phyloP scores from a whole-genome alignment of 2,797 vertebrate genomes.

The Fratercula arctica region DNA sequence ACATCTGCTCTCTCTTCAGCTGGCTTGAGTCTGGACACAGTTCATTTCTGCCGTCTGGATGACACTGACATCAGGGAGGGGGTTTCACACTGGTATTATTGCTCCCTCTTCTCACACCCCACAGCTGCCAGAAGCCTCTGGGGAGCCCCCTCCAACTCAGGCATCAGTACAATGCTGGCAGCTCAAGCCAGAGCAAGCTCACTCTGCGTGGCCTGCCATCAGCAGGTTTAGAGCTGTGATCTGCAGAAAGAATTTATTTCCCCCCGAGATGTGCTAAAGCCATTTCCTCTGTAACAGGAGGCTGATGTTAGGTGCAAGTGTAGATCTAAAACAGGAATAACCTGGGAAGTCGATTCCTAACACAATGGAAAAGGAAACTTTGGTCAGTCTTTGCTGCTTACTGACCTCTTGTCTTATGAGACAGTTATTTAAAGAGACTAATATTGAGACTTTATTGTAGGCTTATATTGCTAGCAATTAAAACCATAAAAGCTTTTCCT shows the following conservation, averaged over 20 bases:
- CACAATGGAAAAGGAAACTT: not conserved
- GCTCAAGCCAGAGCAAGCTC: not conserved
- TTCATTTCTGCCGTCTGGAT: not conserved
- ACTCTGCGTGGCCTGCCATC: not conserved
- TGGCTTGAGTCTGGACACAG: not conserved
- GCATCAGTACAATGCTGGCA: not conserved
- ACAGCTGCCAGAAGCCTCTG: not conserved
- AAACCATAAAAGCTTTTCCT: not conserved
- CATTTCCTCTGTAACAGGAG: not conserved
- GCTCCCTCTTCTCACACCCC: not conserved
- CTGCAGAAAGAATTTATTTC: not conserved
- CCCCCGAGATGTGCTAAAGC: rapidly evolving
- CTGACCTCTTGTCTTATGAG: not conserved
- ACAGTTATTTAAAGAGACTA: not conserved
- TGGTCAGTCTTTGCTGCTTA: not conserved
- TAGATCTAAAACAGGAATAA: not conserved
- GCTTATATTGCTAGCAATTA: not conserved
- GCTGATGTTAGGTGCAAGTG: not conserved
- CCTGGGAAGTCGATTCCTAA: not conserved
- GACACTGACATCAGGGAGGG: not conserved
- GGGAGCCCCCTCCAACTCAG: rapidly evolving
- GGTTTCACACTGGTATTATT: not conserved
- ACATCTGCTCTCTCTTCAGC: not conserved
- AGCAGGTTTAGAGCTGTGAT: not conserved
- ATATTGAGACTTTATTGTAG: rapidly evolving